Evolutionary conservation across 1,140 invertebrate species (phyloP), one percentile per base, ranked within the genome.

Genomic region (Cyclina sinensis): DNA sequence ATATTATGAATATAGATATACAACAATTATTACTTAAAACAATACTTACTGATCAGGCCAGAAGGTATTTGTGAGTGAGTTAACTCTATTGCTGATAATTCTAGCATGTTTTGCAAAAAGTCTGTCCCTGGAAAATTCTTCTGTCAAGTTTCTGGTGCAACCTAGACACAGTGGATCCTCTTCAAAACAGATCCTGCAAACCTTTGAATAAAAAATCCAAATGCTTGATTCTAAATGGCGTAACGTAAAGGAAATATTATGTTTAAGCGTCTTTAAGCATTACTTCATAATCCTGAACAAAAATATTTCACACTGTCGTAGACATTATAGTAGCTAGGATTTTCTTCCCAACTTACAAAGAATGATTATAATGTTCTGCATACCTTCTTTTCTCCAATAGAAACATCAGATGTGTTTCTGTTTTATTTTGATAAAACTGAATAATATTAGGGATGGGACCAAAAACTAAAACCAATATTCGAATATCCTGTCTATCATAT

Each of bases 11-110:
- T 14, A 57, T 21, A 14, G n/a, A 14, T 14, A 21, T 21, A 27
- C n/a, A n/a, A 24, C n/a, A 27, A 24, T 62, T 62, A n/a, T 27
- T 62, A 9, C 3, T 9, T 5, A 62, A 27, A n/a, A 62, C 14
- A 37, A 4, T 37, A 37, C 82, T 54, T 70, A 84, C 82, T 84
- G 43, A 70, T 84, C 82, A 3, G 59, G 62, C 82, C 82, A 84
- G 27, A 73, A 84, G 16, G 82, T 73, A 12, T n/a, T 84, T 18
- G 82, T 84, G 4, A 84, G 48, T 4, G 82, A 48, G 18, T 84
- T 54, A 35, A 24, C 27, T 16, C 82, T 27, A 11, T 74, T 43
- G 30, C 30, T 74, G 5, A 84, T 30, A 32, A 84, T 35, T 54
- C 82, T 43, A 0, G 65, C 68, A 62, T 62, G 48, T 39, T 57